Percentiles rank a stretch among this genome's conserved stretches.
phyloP scores from a whole-genome alignment of 2,797 vertebrate genomes.

The Parauchenoglanis ngamensis region DNA sequence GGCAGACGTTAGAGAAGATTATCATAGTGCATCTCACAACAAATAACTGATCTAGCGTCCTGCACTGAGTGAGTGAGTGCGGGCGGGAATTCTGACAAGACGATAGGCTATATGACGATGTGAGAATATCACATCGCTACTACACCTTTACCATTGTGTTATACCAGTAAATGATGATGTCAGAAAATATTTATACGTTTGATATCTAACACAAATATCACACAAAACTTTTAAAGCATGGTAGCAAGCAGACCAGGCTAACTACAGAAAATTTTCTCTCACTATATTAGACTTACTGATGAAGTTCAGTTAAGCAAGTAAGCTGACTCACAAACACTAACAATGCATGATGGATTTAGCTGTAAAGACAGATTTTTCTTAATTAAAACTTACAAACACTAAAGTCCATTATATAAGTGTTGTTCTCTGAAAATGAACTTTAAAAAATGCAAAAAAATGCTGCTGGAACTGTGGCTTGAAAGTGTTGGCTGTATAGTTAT shows the following conservation, averaged over 20 bases:
- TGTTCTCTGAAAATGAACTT: background rate
- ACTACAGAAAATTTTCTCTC: background rate
- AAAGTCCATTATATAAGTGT: background rate
- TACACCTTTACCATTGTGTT: background rate
- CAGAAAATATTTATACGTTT: background rate
- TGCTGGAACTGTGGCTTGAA: background rate
- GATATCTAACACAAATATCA: background rate
- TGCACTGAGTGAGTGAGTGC: background rate
- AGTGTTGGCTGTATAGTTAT: background rate
- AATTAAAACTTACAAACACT: background rate
- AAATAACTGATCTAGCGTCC: background rate
- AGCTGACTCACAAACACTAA: background rate
- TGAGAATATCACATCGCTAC: background rate
- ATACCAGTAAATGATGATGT: background rate
- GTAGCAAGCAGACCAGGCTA: background rate
- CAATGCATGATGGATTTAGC: background rate
- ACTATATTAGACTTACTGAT: background rate
- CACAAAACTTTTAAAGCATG: background rate
- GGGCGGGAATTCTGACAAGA: too few species aligned
- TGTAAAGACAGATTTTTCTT: background rate
- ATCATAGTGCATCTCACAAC: background rate
- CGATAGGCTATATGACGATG: background rate
- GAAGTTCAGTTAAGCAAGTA: background rate
- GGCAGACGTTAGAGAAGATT: background rate
- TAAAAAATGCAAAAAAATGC: background rate